These are phyloP conservation scores for Patella vulgata DNA, from an alignment of 1,140 invertebrate species.

Conservation along the genomic window DNA sequence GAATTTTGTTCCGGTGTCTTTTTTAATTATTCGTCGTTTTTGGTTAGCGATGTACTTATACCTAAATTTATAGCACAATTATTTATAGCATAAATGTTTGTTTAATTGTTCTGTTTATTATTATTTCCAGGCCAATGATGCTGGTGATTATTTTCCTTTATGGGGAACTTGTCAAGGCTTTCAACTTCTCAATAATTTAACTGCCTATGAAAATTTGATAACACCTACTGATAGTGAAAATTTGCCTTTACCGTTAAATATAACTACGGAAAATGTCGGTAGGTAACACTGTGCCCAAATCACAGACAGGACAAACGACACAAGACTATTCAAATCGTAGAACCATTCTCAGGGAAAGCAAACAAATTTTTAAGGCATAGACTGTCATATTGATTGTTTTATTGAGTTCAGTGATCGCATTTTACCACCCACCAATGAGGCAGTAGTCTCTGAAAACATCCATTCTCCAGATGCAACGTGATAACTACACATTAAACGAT, in stretches of 20 bases:
- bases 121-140: constrained; percentile 73
- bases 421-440: too few species aligned
- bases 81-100: too few species aligned
- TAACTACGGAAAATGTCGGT: constrained; percentile 68
- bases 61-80: too few species aligned
- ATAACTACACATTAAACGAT: too few species aligned
- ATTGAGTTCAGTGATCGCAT: too few species aligned
- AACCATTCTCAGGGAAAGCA: too few species aligned
- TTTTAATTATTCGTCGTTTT: not conserved
- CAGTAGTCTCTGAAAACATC: too few species aligned
- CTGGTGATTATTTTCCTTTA: constrained; percentile 82
- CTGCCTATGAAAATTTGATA: constrained; percentile 71
- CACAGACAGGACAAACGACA: not conserved
- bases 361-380: too few species aligned
- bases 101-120: too few species aligned
- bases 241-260: constrained; percentile 75
- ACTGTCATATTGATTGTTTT: constrained; percentile 10
- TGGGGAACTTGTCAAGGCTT: constrained; percentile 92
- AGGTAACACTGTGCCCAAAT: not conserved
- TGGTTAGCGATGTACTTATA: not conserved
- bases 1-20: not conserved
- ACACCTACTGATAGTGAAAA: constrained; percentile 72
- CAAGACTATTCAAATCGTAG: too few species aligned
- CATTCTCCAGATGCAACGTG: too few species aligned
- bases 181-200: constrained; percentile 79